These are phyloP conservation scores for Nephila pilipes DNA, from an alignment of 1,140 invertebrate genomes.

Conservation along the genomic window DNA sequence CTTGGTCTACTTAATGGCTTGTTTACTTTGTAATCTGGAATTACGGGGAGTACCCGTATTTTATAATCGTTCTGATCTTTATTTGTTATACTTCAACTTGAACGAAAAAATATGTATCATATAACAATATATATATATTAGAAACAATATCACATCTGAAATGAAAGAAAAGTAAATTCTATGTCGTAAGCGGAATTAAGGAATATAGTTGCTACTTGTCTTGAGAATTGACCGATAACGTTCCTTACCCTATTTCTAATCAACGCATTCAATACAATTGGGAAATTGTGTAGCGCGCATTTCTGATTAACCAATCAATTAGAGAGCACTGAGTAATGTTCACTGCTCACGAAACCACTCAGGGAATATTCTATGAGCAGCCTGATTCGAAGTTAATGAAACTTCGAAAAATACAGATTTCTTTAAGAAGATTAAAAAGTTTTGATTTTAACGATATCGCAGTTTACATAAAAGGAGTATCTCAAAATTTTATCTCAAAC, in stretches of 20 bases:
- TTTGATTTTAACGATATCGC: background rate
- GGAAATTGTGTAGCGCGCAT: background rate
- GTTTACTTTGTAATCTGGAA: no score
- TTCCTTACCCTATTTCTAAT: background rate
- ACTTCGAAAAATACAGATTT: background rate
- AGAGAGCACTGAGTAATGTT: background rate
- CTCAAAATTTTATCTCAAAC: background rate
- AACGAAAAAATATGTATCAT: no score
- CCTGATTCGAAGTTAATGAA: background rate
- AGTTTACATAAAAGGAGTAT: background rate
- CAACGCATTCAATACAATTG: constrained; percentile 1
- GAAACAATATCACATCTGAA: no score
- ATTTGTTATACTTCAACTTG: no score
- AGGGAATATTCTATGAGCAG: background rate
- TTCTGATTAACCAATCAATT: constrained; percentile 13
- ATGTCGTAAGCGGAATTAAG: no score
- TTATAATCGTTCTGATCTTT: no score
- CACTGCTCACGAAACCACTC: background rate
- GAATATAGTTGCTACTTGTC: no score
- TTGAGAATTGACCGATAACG: no score
- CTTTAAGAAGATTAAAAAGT: background rate
- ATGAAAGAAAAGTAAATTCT: no score
- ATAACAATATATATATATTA: no score
- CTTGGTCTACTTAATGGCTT: no score
- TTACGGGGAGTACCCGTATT: no score